phyloP scores from a whole-genome alignment of 2,113 vertebrate species.

The Euleptes europaea region DNA sequence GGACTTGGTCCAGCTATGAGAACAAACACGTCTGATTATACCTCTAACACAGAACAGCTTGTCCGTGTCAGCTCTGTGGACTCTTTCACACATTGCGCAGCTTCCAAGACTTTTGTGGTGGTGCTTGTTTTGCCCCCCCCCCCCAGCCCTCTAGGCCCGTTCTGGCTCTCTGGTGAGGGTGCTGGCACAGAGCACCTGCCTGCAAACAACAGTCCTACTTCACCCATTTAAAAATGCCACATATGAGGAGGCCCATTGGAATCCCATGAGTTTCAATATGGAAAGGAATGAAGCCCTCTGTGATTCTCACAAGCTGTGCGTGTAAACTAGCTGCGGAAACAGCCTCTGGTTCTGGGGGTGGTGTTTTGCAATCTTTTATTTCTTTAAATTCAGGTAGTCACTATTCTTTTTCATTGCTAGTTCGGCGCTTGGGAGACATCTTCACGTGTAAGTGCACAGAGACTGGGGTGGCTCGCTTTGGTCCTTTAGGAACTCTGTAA shows the following conservation, averaged over 20 bases:
- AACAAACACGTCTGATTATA: too few relatives aligned
- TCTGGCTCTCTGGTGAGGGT: neutral
- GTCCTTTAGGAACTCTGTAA: neutral
- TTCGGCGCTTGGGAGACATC: neutral
- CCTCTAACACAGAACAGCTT: neutral
- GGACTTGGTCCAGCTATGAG: too few relatives aligned
- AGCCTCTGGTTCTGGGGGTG: neutral
- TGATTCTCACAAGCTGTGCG: neutral
- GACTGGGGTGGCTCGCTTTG: neutral
- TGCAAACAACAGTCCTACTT: neutral
- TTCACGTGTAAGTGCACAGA: neutral
- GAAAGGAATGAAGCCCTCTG: neutral
- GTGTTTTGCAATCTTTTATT: conserved; percentile 11
- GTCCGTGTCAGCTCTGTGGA: neutral
- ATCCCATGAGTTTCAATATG: neutral
- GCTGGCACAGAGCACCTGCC: neutral
- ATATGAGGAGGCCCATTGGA: neutral
- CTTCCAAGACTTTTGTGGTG: too few relatives aligned
- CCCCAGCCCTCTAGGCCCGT: too few relatives aligned
- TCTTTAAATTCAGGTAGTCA: conserved; percentile 22
- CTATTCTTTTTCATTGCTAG: neutral
- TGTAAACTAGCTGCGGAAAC: neutral
- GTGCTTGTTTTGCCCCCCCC: too few relatives aligned
- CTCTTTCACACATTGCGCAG: too few relatives aligned
- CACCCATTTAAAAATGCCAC: too few relatives aligned